phyloP scores from a whole-genome alignment of 2,113 vertebrate genomes.

The Dissostichus mawsoni region DNA sequence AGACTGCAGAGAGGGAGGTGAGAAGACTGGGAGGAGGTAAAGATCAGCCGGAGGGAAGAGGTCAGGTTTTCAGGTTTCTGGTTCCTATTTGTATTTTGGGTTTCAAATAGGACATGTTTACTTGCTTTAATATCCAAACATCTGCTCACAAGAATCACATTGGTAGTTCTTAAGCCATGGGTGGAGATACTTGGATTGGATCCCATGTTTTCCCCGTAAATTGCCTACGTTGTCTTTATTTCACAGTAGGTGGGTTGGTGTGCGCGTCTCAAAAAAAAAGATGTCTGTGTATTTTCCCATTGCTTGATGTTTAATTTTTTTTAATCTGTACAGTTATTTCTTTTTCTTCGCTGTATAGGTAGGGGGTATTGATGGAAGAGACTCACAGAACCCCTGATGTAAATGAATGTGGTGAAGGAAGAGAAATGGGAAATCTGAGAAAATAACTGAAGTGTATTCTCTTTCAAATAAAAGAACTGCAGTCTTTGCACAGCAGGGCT shows the following conservation, averaged over 20 bases:
- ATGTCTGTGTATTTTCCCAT: slow-evolving; percentile 21
- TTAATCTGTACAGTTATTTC: slow-evolving; percentile 14
- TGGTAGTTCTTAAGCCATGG: too few relatives aligned
- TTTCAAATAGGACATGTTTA: too few relatives aligned
- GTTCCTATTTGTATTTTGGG: too few relatives aligned
- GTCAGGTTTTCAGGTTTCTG: neutral
- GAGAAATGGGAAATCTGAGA: slow-evolving; percentile 21
- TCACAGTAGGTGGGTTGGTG: too few relatives aligned
- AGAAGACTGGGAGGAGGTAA: slow-evolving; percentile 23
- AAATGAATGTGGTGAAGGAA: slow-evolving; percentile 12
- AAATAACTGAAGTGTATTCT: slow-evolving; percentile 36
- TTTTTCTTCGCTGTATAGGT: neutral
- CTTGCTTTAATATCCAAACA: too few relatives aligned
- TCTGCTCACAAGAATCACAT: too few relatives aligned
- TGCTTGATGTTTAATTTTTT: neutral
- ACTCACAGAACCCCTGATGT: slow-evolving; percentile 38
- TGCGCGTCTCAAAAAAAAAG: neutral
- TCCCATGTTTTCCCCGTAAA: too few relatives aligned
- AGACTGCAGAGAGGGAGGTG: neutral
- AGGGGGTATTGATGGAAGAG: slow-evolving; percentile 6
- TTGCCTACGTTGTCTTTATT: too few relatives aligned
- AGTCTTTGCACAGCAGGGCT: slow-evolving; percentile 50
- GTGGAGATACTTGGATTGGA: too few relatives aligned
- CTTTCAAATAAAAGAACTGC: slow-evolving; percentile 53
- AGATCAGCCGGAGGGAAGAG: neutral